Evolutionary conservation across 1,140 invertebrate genomes (phyloP), one percentile per base, ranked within the genome.

Genomic region (Lordiphosa collinella): DNA sequence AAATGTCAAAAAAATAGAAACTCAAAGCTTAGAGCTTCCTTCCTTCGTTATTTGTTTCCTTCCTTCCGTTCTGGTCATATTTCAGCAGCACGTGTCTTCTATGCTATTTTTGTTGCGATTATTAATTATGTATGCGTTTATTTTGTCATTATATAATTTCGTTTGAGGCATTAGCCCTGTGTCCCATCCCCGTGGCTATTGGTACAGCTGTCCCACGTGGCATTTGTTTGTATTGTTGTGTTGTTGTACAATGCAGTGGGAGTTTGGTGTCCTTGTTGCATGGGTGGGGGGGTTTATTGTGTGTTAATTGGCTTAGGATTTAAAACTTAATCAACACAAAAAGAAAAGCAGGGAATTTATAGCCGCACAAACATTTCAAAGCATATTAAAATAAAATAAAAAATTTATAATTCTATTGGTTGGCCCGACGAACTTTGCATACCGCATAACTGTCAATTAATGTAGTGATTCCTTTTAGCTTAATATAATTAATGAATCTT

Each of bases 111-210:
- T 43, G 50, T 57, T 50, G 48, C 36, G 73, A 32, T 40, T 61
- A 60, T 82, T 82, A 63, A 71, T 76, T 63, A 82, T 63, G 71
- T 57, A 76, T 59, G 49, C 50, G 55, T 55, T 70, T 52, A 65
- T 74, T 64, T 61, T 43, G 43, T 22, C 52, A 82, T 80, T 80
- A 80, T 71, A 65, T 64, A 76, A 80, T 56, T 63, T 59, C 49
- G 70, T 67, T 75, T 62, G 60, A 67, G 66, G 76, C 48, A 75
- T 80, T 80, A 76, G 70, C 57, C 58, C 47, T 34, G 40, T 54
- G 37, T 49, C 13, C 12, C 36, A 8, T 14, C 3, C 5, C 7
- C 36, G 2, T 6, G 36, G 11, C 12, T 37, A 13, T 37, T 37
- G 11, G 7, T 37, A 4, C 13, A 13, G 14, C 16, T 25, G 18